Evolutionary conservation across 2,113 vertebrate species (phyloP).

Genomic region (Chaetorhynchus papuensis): DNA sequence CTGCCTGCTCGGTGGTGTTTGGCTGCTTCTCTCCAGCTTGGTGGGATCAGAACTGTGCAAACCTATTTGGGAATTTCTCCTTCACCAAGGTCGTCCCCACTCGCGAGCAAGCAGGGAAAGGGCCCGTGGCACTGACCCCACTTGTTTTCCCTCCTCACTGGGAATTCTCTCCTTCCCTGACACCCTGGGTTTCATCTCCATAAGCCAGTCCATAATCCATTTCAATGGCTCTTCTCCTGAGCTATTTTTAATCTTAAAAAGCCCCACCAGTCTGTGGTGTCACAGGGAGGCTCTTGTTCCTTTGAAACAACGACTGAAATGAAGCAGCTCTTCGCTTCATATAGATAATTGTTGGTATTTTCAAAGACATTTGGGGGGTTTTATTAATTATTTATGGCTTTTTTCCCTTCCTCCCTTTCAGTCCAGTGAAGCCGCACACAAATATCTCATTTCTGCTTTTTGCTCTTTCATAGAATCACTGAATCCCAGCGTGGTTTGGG

Average conservation of each 20-base stretch:
- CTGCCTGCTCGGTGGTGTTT: background rate
- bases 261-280: conserved; percentile 1
- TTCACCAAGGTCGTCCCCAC: background rate
- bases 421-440: background rate
- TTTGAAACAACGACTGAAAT: conserved; percentile 20
- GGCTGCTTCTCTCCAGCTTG: background rate
- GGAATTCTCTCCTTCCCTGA: background rate
- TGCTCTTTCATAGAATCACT: background rate
- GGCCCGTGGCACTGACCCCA: background rate
- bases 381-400: conserved; percentile 6
- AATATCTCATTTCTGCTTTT: background rate
- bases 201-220: conserved; percentile 47
- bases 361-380: background rate
- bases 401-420: background rate
- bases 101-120: background rate
- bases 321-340: conserved; percentile 5
- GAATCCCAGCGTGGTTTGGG: background rate
- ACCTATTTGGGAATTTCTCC: background rate
- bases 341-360: conserved; percentile 16
- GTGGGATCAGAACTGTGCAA: background rate
- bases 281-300: conserved; percentile 2
- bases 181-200: background rate
- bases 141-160: background rate
- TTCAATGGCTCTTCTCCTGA: conserved; percentile 55
- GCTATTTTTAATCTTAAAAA: conserved; percentile 64